Percentiles rank a stretch among this genome's conserved stretches.
Evolutionary conservation across 2,797 vertebrate genomes (phyloP).

Genomic region (Hephaestus fuliginosus): DNA sequence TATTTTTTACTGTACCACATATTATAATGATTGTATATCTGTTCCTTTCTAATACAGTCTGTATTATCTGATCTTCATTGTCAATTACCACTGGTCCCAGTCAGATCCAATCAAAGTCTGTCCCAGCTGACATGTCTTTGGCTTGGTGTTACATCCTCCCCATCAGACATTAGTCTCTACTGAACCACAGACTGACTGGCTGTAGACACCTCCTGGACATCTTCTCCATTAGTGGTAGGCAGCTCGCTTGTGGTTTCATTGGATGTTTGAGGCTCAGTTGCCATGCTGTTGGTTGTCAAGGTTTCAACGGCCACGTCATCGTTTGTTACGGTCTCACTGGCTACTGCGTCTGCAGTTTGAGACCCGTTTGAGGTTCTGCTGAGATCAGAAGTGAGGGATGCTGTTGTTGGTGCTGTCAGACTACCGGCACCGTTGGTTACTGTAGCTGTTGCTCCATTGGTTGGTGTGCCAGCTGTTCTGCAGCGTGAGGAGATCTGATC

Average conservation of each 20-base stretch:
- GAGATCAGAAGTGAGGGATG: constrained; percentile 9
- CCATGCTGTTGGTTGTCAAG: background rate
- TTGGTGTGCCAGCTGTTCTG: background rate
- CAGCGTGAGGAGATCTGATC: constrained; percentile 9
- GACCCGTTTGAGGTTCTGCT: background rate
- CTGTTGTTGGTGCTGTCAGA: background rate
- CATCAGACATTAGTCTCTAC: constrained; percentile 1
- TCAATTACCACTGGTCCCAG: background rate
- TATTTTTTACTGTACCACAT: background rate
- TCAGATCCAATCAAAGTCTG: background rate
- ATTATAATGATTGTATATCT: constrained; percentile 22
- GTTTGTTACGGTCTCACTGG: constrained; percentile 1
- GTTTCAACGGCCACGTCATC: background rate
- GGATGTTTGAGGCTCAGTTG: constrained; percentile 4
- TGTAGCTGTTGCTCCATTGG: background rate
- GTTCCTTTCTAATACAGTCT: background rate
- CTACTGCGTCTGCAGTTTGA: background rate
- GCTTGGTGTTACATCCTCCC: background rate
- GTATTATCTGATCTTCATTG: background rate
- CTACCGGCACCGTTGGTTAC: background rate
- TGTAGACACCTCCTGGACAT: constrained; percentile 23
- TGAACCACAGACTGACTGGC: constrained; percentile 19
- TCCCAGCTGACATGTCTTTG: constrained; percentile 16
- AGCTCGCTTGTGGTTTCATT: background rate
- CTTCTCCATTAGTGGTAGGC: constrained; percentile 1